Evolutionary conservation across 2,888 invertebrate species (phyloP).

Genomic region (Xanthorhoe designata): DNA sequence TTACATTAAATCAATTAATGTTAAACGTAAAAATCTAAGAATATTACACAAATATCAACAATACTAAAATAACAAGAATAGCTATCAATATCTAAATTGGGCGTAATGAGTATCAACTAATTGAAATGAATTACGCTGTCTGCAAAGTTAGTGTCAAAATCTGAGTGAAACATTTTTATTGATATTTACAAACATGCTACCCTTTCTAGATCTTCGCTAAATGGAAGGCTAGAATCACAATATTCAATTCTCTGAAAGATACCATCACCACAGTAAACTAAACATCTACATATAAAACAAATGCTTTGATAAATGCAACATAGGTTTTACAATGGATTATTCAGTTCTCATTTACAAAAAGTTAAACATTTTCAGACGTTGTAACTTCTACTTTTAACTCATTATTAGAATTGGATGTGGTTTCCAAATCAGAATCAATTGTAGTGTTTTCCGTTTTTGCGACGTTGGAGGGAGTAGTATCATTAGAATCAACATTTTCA

Average conservation of each 20-base stretch:
- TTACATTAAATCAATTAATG: not conserved
- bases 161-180: conserved; percentile 56
- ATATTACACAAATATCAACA: not conserved
- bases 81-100: not conserved
- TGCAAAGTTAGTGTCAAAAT: conserved; percentile 8
- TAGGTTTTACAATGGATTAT: conserved; percentile 7
- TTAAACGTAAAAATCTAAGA: not conserved
- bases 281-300: conserved; percentile 34
- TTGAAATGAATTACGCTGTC: not conserved
- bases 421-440: not conserved
- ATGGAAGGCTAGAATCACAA: conserved; percentile 11
- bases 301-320: conserved; percentile 58
- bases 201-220: conserved; percentile 42
- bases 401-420: not conserved
- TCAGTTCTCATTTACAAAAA: conserved; percentile 4
- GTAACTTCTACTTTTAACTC: not conserved
- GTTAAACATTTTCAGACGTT: conserved; percentile 9
- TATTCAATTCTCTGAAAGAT: conserved; percentile 25
- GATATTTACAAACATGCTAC: conserved; percentile 69
- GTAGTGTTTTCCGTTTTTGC: conserved; percentile 3
- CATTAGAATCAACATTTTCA: not conserved
- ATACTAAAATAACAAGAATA: not conserved
- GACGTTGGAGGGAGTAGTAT: not conserved
- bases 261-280: conserved; percentile 44
- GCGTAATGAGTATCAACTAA: not conserved